Base-by-base conservation (phyloP, 2,797 vertebrate genomes). In the Macropodus opercularis region DNA sequence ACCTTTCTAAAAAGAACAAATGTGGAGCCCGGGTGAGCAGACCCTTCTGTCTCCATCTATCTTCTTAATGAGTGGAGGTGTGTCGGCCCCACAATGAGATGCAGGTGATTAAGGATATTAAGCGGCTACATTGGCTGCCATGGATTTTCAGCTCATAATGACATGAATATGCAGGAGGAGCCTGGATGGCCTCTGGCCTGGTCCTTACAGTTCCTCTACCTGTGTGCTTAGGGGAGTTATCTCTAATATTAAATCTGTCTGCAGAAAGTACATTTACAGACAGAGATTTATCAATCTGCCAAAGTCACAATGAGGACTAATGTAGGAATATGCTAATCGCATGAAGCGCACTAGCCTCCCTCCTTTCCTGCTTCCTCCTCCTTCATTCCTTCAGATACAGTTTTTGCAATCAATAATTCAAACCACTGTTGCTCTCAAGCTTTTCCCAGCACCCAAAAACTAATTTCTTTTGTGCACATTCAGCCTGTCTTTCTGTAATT, bases 1-100 rank as follows among this genome's bases (percentile, higher is more conserved):
- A 88, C 88, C 86, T 83, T 84, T 90, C 87, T 89, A 86, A 92
- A 91, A 84, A 83, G 87, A 90, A 92, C 91, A 92, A 88, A 91
- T 92, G 86, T 90, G 77, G 80, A 90, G 80, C 70, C 87, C 89
- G 67, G 81, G 85, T 89, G 84, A 90, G 87, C 89, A 80, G 87
- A 91, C 90, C 90, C 91, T 83, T 86, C 80, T 85, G 80, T 87
- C 89, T 89, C 88, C 90, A 96, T 95, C 94, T 92, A 93, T 97
- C 95, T 95, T 91, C 88, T 77, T 94, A 98, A 96, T 94, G 93
- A 95, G 90, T 80, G 89, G 87, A 90, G 83, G 89, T 87, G 88
- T 89, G 88, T 87, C 75, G 72, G 88, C 87, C 88, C 90, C 89
- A 92, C 93, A 92, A 93, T 89, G 92, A 94, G 92, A 89, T 92